Evolutionary conservation across 2,113 vertebrate genomes (phyloP).

Genomic region (Hemicordylus capensis): DNA sequence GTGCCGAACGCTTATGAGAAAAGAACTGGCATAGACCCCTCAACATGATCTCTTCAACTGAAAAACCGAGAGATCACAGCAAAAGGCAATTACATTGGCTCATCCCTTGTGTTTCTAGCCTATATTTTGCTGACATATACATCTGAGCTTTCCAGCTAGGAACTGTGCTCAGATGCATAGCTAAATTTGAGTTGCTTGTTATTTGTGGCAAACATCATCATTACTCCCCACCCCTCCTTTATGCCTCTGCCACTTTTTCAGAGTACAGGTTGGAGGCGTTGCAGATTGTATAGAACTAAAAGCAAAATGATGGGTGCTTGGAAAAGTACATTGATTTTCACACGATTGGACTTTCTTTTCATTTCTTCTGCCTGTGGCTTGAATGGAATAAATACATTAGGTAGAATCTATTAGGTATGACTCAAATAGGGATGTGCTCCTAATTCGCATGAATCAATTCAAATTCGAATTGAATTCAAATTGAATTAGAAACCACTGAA

Average conservation of each 20-base stretch:
- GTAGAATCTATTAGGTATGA: background rate
- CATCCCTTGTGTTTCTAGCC: slow-evolving; percentile 49
- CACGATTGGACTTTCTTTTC: background rate
- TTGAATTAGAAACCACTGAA: too few species aligned
- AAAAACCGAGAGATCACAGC: slow-evolving; percentile 68
- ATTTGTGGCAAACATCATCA: slow-evolving; percentile 17
- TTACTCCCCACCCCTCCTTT: background rate
- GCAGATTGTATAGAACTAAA: background rate
- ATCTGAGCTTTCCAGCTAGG: slow-evolving; percentile 47
- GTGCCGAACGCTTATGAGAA: slow-evolving; percentile 71
- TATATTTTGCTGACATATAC: slow-evolving; percentile 47
- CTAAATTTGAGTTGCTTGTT: slow-evolving; percentile 22
- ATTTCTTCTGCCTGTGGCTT: background rate
- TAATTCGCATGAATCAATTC: too few species aligned
- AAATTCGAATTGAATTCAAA: too few species aligned
- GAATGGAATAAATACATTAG: background rate
- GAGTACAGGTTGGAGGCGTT: background rate
- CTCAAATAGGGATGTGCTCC: too few species aligned
- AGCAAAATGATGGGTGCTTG: background rate
- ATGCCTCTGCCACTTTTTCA: background rate
- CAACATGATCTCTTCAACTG: slow-evolving; percentile 65
- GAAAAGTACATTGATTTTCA: background rate
- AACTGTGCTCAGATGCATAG: slow-evolving; percentile 30
- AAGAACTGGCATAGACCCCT: slow-evolving; percentile 56
- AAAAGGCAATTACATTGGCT: slow-evolving; percentile 48